These are phyloP conservation scores for Alligator sinensis DNA, from an alignment of 2,113 vertebrate species.

Conservation along the genomic window DNA sequence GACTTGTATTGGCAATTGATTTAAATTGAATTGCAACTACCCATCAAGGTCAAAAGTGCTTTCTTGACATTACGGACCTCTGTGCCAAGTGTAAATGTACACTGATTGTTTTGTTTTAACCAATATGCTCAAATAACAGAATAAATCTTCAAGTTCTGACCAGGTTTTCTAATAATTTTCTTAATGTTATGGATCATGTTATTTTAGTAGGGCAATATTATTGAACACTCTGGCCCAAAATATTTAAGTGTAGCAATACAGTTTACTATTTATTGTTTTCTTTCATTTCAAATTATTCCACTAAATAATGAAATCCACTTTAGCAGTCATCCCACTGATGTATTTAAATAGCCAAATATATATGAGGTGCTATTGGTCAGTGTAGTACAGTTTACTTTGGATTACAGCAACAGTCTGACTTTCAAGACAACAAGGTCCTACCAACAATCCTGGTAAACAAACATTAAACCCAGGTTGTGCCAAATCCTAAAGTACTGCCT, in stretches of 20 bases:
- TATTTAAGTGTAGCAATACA: neutral
- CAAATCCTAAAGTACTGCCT: neutral
- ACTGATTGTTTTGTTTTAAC: conserved; percentile 63
- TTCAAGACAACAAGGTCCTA: neutral
- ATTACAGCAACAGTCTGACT: neutral
- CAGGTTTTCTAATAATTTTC: conserved; percentile 44
- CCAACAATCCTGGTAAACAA: neutral
- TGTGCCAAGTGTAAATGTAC: conserved; percentile 57
- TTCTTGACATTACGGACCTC: conserved; percentile 50
- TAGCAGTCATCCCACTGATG: conserved; percentile 7
- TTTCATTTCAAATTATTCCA: conserved; percentile 26
- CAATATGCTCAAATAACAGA: conserved; percentile 47
- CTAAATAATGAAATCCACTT: conserved; percentile 38
- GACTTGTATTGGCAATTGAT: conserved; percentile 64
- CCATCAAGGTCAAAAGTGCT: conserved; percentile 54
- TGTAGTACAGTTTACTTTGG: neutral
- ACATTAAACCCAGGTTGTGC: neutral
- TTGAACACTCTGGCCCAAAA: neutral
- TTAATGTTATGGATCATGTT: conserved; percentile 54
- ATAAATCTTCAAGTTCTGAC: conserved; percentile 27
- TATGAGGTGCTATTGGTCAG: neutral
- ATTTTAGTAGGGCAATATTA: neutral
- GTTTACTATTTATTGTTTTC: neutral
- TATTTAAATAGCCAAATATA: neutral
- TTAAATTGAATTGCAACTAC: conserved; percentile 69